A percentile compares a stretch with the other conserved stretches of the same genome.
Evolutionary conservation across 2,113 vertebrate species (phyloP).

Genomic region (Gnathochromis pfefferi): DNA sequence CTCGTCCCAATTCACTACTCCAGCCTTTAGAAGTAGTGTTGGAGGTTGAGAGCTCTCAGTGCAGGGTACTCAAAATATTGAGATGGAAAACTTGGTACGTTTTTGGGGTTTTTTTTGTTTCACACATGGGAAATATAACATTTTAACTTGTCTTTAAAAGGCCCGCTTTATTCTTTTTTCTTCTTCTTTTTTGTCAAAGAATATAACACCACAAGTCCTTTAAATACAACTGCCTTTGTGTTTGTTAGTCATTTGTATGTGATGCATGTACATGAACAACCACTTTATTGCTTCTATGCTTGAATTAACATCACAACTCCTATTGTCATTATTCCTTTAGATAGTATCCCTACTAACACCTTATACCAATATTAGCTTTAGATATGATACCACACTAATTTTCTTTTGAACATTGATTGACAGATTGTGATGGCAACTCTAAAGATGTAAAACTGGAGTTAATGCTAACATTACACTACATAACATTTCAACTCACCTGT

Average conservation of each 20-base stretch:
- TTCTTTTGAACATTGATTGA: not conserved
- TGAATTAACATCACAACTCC: not conserved
- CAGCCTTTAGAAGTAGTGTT: constrained; percentile 31
- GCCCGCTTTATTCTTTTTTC: not conserved
- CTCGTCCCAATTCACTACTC: constrained; percentile 42
- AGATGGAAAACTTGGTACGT: constrained; percentile 16
- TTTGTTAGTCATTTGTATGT: not conserved
- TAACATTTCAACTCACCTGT: not conserved
- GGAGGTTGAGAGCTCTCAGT: constrained; percentile 54
- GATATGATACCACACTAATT: not conserved
- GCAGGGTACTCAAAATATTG: constrained; percentile 13
- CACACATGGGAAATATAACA: not conserved
- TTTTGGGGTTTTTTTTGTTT: not conserved
- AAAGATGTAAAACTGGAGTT: not conserved
- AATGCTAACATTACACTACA: not conserved
- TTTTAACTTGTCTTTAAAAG: not conserved
- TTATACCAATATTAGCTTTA: not conserved
- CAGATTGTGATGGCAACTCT: not conserved
- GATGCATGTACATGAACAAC: not conserved
- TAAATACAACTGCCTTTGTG: not conserved
- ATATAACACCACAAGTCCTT: not conserved
- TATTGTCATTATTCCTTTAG: not conserved
- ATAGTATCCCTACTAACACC: not conserved
- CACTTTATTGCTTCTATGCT: not conserved
- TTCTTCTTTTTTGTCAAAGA: not conserved